Evolutionary conservation across 2,888 invertebrate genomes (phyloP), one percentile per base, ranked within the genome.

Genomic region (Polydrusus tereticollis): DNA sequence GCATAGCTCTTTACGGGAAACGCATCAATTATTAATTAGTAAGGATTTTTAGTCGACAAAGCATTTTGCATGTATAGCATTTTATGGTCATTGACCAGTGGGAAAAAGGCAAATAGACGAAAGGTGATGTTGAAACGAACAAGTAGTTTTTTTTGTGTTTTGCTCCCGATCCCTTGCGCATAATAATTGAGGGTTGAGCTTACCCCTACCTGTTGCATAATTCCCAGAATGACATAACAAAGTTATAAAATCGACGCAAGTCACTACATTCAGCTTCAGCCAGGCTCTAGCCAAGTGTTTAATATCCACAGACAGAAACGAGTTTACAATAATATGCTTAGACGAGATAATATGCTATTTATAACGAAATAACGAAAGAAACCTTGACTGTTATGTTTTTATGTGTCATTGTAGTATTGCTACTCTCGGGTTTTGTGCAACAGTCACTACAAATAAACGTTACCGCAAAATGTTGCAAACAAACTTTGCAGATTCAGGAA

Each of bases 381-480:
- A 66, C 66, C 66, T 66, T 66, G 66, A 29, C 6, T n/a, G 58
- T 45, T 58, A 66, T 66, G 66, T 20, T 66, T 16, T 33, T 57
- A 29, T 14, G 20, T 45, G 45, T 66, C 18, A 21, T 58, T 2
- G 57, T 66, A 18, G 45, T n/a, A n/a, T 18, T 33, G n/a, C 16
- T 66, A 8, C 4, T 58, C 21, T n/a, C 58, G 14, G 14, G 58
- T 33, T 66, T 45, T 26, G 43, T 66, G 18, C 57, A 29, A 16
- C 66, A 45, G 66, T 66, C 66, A 18, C 45, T 41, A 18, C 45
- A 66, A 18, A 12, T 4, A n/a, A 58, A 52, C 50, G 8, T 60
- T 12, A 68, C 50, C 36, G 69, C 58, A 33, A 69, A 69, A 63
- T 69, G 69, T 16, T 69, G 69, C 38, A 36, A 55, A 6, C 36